phyloP scores from a whole-genome alignment of 1,140 invertebrate genomes.

The Medauroidea extradentata region DNA sequence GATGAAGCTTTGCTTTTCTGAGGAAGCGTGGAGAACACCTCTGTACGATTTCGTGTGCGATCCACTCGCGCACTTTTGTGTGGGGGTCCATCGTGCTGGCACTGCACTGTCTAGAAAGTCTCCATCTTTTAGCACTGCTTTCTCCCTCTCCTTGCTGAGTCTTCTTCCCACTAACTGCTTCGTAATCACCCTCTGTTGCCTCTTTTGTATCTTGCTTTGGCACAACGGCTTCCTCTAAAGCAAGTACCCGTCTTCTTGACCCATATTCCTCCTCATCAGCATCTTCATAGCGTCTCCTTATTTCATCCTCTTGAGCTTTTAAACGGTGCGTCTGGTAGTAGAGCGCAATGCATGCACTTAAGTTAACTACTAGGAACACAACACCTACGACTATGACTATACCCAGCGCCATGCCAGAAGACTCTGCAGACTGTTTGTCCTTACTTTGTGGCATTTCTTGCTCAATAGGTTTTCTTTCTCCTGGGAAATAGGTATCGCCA shows the following conservation, averaged over 20 bases:
- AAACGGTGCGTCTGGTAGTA: constrained; percentile 67
- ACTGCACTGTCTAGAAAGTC: constrained; percentile 64
- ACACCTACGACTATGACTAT: not conserved
- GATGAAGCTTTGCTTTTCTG: constrained; percentile 41
- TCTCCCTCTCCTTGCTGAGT: constrained; percentile 36
- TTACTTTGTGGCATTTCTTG: not conserved
- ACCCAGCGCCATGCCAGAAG: not conserved
- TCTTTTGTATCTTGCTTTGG: constrained; percentile 42
- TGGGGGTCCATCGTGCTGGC: constrained; percentile 77
- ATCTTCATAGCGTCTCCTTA: constrained; percentile 42
- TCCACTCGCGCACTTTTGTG: constrained; percentile 81
- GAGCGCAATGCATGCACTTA: constrained; percentile 68
- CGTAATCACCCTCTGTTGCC: constrained; percentile 52
- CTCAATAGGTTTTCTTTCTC: constrained; percentile 1
- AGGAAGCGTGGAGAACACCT: constrained; percentile 61
- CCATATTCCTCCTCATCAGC: constrained; percentile 37
- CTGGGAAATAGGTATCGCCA: not conserved
- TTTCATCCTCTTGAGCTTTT: constrained; percentile 47
- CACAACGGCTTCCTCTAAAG: not conserved
- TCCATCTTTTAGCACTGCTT: constrained; percentile 58
- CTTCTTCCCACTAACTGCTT: constrained; percentile 39
- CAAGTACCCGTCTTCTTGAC: constrained; percentile 36
- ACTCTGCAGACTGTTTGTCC: not conserved
- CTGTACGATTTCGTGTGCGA: constrained; percentile 57
- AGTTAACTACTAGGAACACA: constrained; percentile 76